Evolutionary conservation across 23 tunicate species (phyloP).

Genomic region (Corella eumyota): DNA sequence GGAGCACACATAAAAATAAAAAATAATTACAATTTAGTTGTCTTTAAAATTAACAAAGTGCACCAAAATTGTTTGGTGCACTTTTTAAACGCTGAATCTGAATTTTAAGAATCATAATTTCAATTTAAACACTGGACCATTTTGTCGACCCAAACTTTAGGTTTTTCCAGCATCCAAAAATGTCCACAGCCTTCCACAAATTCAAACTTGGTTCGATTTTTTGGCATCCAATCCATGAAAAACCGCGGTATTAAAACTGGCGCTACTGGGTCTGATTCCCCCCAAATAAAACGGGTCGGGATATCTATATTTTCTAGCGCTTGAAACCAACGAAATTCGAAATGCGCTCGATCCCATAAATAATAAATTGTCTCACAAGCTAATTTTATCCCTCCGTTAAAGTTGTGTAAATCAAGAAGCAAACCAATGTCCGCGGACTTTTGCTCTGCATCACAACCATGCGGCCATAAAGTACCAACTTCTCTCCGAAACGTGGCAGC

Average conservation of each 20-base stretch:
- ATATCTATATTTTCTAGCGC: conserved; percentile 56
- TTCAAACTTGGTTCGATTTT: conserved; percentile 6
- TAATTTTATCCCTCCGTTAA: conserved; percentile 18
- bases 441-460: conserved; percentile 7
- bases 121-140: no score
- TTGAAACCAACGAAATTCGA: conserved; percentile 89
- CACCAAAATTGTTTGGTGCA: no score
- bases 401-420: conserved; percentile 12
- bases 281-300: conserved; percentile 59
- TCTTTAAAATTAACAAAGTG: no score
- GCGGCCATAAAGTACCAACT: conserved; percentile 45
- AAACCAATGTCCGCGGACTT: conserved; percentile 26
- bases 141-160: conserved; percentile 51
- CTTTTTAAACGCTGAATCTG: no score
- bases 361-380: conserved; percentile 57
- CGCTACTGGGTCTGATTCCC: conserved; percentile 82
- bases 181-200: conserved; percentile 47
- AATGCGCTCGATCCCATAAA: conserved; percentile 78
- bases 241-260: conserved; percentile 50
- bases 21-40: no score
- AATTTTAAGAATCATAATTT: no score
- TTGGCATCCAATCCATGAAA: conserved; percentile 26
- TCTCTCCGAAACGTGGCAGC: conserved; percentile 5
- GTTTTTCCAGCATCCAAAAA: conserved; percentile 88
- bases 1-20: no score